Percentiles rank a stretch among this genome's conserved stretches.
Conservation (phyloP, 2,797 vertebrate species). For the Allobates femoralis region DNA sequence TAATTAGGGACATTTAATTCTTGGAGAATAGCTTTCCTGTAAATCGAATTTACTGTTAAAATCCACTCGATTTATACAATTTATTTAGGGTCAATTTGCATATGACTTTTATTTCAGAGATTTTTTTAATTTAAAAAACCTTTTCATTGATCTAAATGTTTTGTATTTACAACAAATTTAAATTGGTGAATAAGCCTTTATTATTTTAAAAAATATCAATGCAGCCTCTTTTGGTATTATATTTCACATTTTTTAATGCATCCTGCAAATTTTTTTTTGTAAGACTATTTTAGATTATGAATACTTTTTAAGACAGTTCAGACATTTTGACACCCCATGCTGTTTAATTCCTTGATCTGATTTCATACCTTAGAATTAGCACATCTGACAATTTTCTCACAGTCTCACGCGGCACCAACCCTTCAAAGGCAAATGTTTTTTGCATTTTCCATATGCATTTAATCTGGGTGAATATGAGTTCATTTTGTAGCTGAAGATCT, state of each 20-base stretch:
- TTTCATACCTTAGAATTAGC: constrained; percentile 69
- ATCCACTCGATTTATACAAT: no score
- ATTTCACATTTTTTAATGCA: neutral
- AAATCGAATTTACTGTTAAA: no score
- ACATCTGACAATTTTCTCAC: constrained; percentile 67
- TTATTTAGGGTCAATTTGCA: no score
- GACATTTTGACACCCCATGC: constrained; percentile 67
- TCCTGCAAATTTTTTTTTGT: neutral
- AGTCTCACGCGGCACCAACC: constrained; percentile 56
- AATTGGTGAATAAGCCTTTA: no score
- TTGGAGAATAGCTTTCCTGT: no score
- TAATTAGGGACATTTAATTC: no score
- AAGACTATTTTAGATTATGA: constrained; percentile 20
- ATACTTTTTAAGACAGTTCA: constrained; percentile 59
- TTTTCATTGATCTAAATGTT: no score
- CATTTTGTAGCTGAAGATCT: constrained; percentile 36
- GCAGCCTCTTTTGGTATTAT: neutral
- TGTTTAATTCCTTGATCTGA: constrained; percentile 67
- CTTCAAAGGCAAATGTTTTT: constrained; percentile 66
- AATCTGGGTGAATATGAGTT: constrained; percentile 55
- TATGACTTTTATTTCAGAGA: no score
- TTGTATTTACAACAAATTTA: no score
- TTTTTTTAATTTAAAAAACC: no score
- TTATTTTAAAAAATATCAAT: neutral
- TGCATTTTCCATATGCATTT: constrained; percentile 61